Conservation (phyloP, 1,140 invertebrate species). For the Diorhabda elongata region DNA sequence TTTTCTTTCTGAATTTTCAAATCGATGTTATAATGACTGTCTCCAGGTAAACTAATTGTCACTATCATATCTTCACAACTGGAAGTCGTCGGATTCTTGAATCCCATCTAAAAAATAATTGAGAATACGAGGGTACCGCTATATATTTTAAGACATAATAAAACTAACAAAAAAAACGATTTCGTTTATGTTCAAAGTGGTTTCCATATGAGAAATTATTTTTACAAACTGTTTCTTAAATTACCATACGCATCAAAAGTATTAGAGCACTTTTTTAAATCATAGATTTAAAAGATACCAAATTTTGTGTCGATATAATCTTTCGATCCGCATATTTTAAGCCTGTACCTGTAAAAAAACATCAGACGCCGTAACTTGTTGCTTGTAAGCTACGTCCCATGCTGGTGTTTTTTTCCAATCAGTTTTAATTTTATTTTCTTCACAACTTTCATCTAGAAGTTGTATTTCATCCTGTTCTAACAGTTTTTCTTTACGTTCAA, state of each 20-base stretch:
- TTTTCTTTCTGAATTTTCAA: constrained; percentile 66
- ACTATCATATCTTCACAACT: constrained; percentile 85
- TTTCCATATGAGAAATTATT: no score
- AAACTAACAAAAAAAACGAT: no score
- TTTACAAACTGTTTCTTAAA: no score
- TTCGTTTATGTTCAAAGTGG: no score
- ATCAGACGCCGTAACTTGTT: constrained; percentile 79
- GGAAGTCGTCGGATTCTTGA: constrained; percentile 72
- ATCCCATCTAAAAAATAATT: constrained; percentile 63
- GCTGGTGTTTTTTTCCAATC: constrained; percentile 61
- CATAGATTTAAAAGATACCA: no score
- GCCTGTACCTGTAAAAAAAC: constrained; percentile 70
- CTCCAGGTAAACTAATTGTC: constrained; percentile 67
- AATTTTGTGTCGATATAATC: no score
- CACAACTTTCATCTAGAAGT: constrained; percentile 18
- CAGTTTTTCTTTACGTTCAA: constrained; percentile 23
- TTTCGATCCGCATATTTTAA: no score
- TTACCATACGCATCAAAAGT: no score
- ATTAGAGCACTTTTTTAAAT: no score
- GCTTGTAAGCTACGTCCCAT: constrained; percentile 80
- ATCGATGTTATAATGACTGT: constrained; percentile 62
- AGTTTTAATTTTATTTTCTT: not conserved
- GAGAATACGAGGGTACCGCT: no score
- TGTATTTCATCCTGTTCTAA: constrained; percentile 22
- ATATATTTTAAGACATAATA: no score